Base-by-base conservation (phyloP, 2,797 vertebrate species). In the Eleutherodactylus coqui region DNA sequence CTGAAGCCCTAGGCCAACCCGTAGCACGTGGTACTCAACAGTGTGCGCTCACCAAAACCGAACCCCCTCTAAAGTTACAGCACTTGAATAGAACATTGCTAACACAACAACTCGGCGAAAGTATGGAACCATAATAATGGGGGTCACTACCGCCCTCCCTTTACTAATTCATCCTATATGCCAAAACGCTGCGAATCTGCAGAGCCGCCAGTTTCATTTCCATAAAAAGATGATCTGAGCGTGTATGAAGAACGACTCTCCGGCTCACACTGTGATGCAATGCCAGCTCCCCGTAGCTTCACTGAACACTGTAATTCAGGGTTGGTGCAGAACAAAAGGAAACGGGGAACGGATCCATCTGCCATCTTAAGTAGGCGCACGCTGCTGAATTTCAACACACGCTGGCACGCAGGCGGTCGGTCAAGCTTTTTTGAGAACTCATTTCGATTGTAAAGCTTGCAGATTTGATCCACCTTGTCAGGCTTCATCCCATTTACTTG, bases 391-490 rank as follows among this genome's bases (percentile, higher is more conserved):
- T 24, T 73, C 72, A 58, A 47, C 76, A 36, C 64, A 55, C 21
- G 76, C 84, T 70, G 72, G 60, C 75, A 58, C 4, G n/a, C 34
- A 34, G 34, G 19, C 51, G 8, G 38, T 6, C 76, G 13, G 67
- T 73, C 84, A 85, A 32, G 53, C 67, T 27, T 80, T 83, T 70
- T 49, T 34, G 32, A 51, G 47, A 81, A 86, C 53, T 49, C 78
- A 81, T 86, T 86, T 82, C 78, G 41, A 51, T 75, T 76, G 78
- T 81, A 86, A 81, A 75, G 69, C 81, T 43, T 38, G 78, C 53
- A 51, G 41, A 86, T 58, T 38, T 86, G 75, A 60, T 81, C 41
- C 69, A 81, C 78, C 73, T 75, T 75, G 53, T 86, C 43, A 41
- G 69, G 58, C 55, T 43, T n/a, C 64, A 47, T 72, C 49, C 76